These are phyloP conservation scores for Gadopsis marmoratus DNA, from an alignment of 2,797 vertebrate species.

Conservation along the genomic window DNA sequence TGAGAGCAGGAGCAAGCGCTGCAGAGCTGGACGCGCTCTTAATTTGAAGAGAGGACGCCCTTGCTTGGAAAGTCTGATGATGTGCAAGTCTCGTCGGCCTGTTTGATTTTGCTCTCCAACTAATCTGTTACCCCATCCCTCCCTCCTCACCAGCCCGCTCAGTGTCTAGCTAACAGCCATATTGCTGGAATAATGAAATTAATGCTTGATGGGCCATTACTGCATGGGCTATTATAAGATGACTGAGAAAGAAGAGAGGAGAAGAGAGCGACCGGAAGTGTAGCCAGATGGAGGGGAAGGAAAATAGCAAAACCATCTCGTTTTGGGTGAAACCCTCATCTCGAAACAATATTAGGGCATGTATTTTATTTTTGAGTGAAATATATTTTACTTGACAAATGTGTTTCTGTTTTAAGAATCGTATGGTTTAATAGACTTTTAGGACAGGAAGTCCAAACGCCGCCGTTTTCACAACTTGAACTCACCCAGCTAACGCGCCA, in stretches of 20 bases:
- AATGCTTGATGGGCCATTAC: slow-evolving; percentile 83
- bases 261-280: slow-evolving; percentile 33
- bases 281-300: slow-evolving; percentile 40
- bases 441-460: too few species aligned
- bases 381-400: too few species aligned
- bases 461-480: too few species aligned
- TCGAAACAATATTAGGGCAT: too few species aligned
- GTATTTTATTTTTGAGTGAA: too few species aligned
- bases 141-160: slow-evolving; percentile 27
- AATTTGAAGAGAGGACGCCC: slow-evolving; percentile 27
- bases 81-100: slow-evolving; percentile 13
- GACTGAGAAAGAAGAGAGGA: slow-evolving; percentile 48
- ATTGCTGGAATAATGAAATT: slow-evolving; percentile 76
- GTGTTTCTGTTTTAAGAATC: too few species aligned
- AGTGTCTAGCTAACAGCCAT: slow-evolving; percentile 59
- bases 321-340: slow-evolving; percentile 1
- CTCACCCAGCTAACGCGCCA: too few species aligned
- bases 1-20: slow-evolving; percentile 5
- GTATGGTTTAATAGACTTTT: too few species aligned
- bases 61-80: slow-evolving; percentile 28
- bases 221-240: slow-evolving; percentile 58
- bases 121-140: slow-evolving; percentile 44
- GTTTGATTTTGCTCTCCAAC: slow-evolving; percentile 57
- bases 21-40: neutral
- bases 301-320: slow-evolving; percentile 18